phyloP scores from a whole-genome alignment of 2,888 invertebrate species.

The Leptopterna dolabrata region DNA sequence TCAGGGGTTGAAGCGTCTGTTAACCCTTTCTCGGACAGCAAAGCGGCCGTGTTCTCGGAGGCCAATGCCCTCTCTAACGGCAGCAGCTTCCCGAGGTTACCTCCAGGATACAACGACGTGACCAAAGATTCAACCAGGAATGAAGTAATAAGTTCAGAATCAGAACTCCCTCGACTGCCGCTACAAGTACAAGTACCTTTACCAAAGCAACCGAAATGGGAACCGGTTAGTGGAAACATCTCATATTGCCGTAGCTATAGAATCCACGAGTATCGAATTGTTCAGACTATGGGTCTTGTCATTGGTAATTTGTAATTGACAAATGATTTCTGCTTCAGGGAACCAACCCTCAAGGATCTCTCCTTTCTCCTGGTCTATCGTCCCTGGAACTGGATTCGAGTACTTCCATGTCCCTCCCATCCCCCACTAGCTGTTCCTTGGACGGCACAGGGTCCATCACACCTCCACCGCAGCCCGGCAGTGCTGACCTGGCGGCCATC shows the following conservation, averaged over 20 bases:
- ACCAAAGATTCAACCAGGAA: constrained; percentile 72
- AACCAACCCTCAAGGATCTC: constrained; percentile 62
- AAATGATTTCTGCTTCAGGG: constrained; percentile 53
- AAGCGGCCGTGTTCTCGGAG: constrained; percentile 56
- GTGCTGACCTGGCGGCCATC: constrained; percentile 72
- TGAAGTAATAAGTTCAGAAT: constrained; percentile 70
- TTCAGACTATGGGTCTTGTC: too few relatives aligned
- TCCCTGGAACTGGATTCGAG: constrained; percentile 76
- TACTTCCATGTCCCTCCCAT: constrained; percentile 81
- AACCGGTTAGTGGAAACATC: constrained; percentile 51
- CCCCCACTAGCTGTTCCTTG: constrained; percentile 79
- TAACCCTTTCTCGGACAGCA: constrained; percentile 81
- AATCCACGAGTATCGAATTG: background rate
- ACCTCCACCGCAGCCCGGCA: constrained; percentile 60
- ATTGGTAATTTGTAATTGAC: too few relatives aligned
- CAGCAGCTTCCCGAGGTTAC: constrained; percentile 62
- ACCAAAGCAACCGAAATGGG: constrained; percentile 63
- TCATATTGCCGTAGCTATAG: background rate
- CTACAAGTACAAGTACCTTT: constrained; percentile 78
- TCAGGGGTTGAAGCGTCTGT: constrained; percentile 74
- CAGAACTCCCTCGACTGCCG: constrained; percentile 78
- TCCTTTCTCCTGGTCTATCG: constrained; percentile 65
- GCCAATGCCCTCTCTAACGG: constrained; percentile 55
- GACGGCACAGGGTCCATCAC: constrained; percentile 69
- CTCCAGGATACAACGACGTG: constrained; percentile 72